These are phyloP conservation scores for Phenganax subtilis DNA, from an alignment of 92 coral and sea anemone species.

Conservation along the genomic window DNA sequence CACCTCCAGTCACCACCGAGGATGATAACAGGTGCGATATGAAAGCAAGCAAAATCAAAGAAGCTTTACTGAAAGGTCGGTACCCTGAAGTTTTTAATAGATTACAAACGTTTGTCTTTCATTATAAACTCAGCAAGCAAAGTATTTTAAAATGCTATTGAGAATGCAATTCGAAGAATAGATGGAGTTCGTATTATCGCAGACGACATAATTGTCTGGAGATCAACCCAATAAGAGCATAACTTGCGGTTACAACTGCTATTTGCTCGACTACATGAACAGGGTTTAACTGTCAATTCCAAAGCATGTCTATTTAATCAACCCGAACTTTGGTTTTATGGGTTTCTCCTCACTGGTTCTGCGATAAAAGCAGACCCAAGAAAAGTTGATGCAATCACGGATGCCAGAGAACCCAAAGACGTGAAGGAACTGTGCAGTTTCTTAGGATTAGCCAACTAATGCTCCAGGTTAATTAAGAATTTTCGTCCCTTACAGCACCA, in stretches of 20 bases:
- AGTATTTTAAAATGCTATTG: no score
- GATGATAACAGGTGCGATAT: no score
- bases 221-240: constrained; percentile 18
- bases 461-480: constrained; percentile 38
- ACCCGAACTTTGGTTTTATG: background rate
- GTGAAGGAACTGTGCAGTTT: constrained; percentile 28
- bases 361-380: constrained; percentile 40
- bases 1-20: no score
- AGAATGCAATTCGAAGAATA: no score
- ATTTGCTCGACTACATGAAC: constrained; percentile 28
- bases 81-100: no score
- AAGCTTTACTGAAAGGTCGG: no score
- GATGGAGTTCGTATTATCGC: no score
- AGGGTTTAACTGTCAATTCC: constrained; percentile 30
- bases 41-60: no score
- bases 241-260: constrained; percentile 28
- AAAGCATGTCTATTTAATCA: constrained; percentile 28
- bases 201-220: no score
- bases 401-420: constrained; percentile 8
- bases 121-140: background rate
- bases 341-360: background rate
- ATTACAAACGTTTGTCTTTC: background rate
- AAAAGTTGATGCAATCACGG: constrained; percentile 34
- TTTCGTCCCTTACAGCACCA: constrained; percentile 39
- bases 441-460: constrained; percentile 35